Conservation (phyloP, 2,888 invertebrate species). For the Ceraclea dissimilis region DNA sequence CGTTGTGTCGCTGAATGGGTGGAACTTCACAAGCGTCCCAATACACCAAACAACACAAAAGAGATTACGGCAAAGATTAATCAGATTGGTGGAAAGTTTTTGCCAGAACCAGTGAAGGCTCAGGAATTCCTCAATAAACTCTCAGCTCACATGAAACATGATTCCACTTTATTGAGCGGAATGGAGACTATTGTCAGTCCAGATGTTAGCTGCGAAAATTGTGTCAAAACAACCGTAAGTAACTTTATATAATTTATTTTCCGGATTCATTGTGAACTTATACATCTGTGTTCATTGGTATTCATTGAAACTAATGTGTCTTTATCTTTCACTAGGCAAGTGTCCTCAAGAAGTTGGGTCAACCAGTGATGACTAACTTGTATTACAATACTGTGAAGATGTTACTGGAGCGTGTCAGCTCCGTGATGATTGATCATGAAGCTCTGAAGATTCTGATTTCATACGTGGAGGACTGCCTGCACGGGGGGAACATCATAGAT, state of each 20-base stretch:
- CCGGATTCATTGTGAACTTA: background rate
- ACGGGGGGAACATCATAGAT: slow-evolving; percentile 59
- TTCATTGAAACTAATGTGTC: background rate
- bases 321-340: slow-evolving; percentile 48
- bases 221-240: slow-evolving; percentile 80
- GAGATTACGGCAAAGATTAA: slow-evolving; percentile 51
- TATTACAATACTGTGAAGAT: slow-evolving; percentile 96
- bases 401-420: slow-evolving; percentile 88
- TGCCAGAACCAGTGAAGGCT: slow-evolving; percentile 89
- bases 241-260: background rate
- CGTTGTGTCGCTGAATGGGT: slow-evolving; percentile 82
- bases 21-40: slow-evolving; percentile 68
- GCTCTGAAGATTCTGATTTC: slow-evolving; percentile 67
- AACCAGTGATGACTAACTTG: slow-evolving; percentile 89
- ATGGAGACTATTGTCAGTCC: slow-evolving; percentile 85
- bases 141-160: slow-evolving; percentile 68
- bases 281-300: too few species aligned
- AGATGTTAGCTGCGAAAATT: slow-evolving; percentile 88
- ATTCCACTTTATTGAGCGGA: slow-evolving; percentile 60
- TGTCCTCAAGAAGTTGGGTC: slow-evolving; percentile 86
- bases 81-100: slow-evolving; percentile 63
- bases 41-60: slow-evolving; percentile 60
- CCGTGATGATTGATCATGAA: slow-evolving; percentile 91
- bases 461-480: slow-evolving; percentile 64
- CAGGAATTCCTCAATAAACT: slow-evolving; percentile 82